Evolutionary conservation across 2,113 vertebrate genomes (phyloP), one percentile per base, ranked within the genome.

Genomic region (Charina bottae): DNA sequence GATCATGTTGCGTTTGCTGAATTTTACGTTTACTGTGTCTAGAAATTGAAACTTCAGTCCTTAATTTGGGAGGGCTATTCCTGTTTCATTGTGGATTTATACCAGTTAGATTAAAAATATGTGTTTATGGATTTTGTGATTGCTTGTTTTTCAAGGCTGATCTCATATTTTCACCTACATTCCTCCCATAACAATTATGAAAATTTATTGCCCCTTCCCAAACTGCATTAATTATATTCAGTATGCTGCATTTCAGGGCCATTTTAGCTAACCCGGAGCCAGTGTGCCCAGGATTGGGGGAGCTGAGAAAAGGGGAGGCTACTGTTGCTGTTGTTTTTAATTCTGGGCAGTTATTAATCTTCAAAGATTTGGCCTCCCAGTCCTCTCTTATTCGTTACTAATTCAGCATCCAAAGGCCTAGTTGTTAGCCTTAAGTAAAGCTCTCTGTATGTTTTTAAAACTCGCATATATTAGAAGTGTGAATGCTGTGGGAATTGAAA

Each of bases 51-150:
- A 90, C 56, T 10, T 0, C 86, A 89, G 92, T 0, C 21, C 23
- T 46, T 93, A 93, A 85, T 93, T 64, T 92, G 58, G 46, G 83
- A 96, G 91, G 88, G 24, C 0, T 92, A 90, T 0, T 0, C 89
- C 0, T 28, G 85, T 86, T 91, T 53, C 0, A 0, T 15, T 89
- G 49, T 94, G 83, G 95, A 91, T 96, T 96, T 95, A 93, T 94
- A 96, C 87, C 72, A 92, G 1, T 0, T 1, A 86, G 92, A 93
- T 85, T 95, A 94, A 96, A 96, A 96, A 95, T 94, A 95, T 89
- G 92, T 93, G 92, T 86, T 93, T 87, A 90, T 94, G 90, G 6
- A 54, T 46, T 89, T 93, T 54, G 85, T 93, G 94, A 62, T 93
- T 93, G 10, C 91, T 94, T 93, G 15, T 93, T 94, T 93, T 0